These are phyloP conservation scores for Lithophane socia DNA, from an alignment of 2,888 invertebrate species.

Conservation along the genomic window DNA sequence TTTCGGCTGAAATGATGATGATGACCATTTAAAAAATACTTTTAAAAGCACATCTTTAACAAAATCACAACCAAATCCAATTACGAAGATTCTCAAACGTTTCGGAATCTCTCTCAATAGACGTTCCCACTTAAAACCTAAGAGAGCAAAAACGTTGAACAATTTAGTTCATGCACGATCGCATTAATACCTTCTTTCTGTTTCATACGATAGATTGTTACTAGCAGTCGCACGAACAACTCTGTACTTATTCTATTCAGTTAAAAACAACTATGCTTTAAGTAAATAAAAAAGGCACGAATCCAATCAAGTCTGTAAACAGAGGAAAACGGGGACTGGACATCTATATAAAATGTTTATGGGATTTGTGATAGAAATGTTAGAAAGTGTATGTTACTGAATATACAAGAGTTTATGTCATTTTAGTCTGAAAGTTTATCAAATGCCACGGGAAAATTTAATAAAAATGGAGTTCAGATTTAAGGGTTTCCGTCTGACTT, in stretches of 20 bases:
- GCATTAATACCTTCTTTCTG: constrained; percentile 51
- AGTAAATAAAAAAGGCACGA: constrained; percentile 88
- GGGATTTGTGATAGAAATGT: constrained; percentile 46
- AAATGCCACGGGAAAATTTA: no score
- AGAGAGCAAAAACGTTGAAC: constrained; percentile 52
- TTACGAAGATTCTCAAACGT: constrained; percentile 23
- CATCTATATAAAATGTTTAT: constrained; percentile 61
- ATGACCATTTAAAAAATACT: not conserved
- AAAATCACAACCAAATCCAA: constrained; percentile 32
- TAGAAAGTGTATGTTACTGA: constrained; percentile 30
- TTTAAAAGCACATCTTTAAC: not conserved
- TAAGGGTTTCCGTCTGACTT: not conserved
- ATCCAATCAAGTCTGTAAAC: constrained; percentile 88
- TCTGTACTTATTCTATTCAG: constrained; percentile 61
- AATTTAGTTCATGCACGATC: constrained; percentile 67
- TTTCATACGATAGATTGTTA: constrained; percentile 65
- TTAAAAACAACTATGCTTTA: constrained; percentile 80
- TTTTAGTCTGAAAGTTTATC: not conserved
- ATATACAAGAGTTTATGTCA: not conserved
- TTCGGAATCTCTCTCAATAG: constrained; percentile 24
- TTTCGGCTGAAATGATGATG: no score
- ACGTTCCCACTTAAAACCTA: constrained; percentile 29
- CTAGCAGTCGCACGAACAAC: constrained; percentile 61
- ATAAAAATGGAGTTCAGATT: not conserved
- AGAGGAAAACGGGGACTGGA: constrained; percentile 67